Evolutionary conservation across 2,113 vertebrate genomes (phyloP), one percentile per base, ranked within the genome.

Genomic region (Brachyistius frenatus): DNA sequence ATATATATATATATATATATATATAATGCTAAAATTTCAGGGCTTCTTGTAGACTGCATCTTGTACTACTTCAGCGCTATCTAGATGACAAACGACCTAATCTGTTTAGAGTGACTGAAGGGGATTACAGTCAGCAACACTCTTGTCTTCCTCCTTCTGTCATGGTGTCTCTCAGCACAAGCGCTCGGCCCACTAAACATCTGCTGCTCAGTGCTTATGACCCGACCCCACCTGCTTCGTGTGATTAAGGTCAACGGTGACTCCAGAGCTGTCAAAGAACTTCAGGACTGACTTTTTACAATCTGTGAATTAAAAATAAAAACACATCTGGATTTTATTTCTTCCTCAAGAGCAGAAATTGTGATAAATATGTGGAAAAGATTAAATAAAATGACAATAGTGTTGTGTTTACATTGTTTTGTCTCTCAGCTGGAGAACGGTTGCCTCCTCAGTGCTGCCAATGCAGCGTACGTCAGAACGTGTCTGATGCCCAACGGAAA

Each of bases 391-490:
- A 39, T 39, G 3, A 39, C 8, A 44, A 7, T 7, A 44, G 7
- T 10, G 6, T 6, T n/a, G 2, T 52, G 3, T 30, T 55, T 3
- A 1, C 14, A 47, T 32, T 71, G 6, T 69, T 67, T 86, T 55
- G 56, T 63, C 66, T 77, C 71, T 9, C 77, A 96, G 96, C 54
- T 86, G 30, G 67, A 65, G 70, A 90, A 74, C 0, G 0, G 57
- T 31, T 76, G 72, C 41, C 70, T 82, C 35, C 81, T 93, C 73
- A 83, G 79, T 35, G 72, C 53, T 8, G 13, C 83, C 47, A 81
- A 76, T 23, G 0, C 78, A 10, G 86, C 85, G 30, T 91, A 91
- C 73, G 68, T 88, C 2, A 71, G 54, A 58, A 90, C 89, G 13
- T 66, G 71, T 33, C 83, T 73, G 0, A 47, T 90, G 66, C 90